These are phyloP conservation scores for Bucorvus abyssinicus DNA, from an alignment of 2,797 vertebrate species.

Conservation along the genomic window DNA sequence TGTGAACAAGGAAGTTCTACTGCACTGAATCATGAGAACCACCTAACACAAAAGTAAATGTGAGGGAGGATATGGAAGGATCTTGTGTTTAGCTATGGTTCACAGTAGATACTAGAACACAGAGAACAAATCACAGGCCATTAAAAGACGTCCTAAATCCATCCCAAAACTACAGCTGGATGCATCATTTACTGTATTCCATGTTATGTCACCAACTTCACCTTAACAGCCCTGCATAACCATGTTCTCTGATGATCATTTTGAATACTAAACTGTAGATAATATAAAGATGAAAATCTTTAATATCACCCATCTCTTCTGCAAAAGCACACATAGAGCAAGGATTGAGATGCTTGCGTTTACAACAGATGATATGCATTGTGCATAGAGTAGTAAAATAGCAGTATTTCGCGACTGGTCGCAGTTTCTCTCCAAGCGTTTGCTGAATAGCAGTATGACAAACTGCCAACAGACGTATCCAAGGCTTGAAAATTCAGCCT, in stretches of 20 bases:
- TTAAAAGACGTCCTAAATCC: background rate
- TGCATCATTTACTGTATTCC: background rate
- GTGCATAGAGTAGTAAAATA: background rate
- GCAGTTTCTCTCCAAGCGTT: background rate
- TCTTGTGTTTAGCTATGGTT: background rate
- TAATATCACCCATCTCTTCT: background rate
- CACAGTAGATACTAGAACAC: background rate
- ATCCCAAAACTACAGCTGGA: background rate
- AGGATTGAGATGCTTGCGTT: background rate
- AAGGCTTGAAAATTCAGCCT: background rate
- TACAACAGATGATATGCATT: background rate
- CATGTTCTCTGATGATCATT: background rate
- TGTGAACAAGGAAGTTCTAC: background rate
- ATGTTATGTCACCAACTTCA: background rate
- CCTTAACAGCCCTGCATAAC: background rate
- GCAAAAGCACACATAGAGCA: background rate
- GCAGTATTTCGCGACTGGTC: background rate
- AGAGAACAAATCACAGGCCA: background rate
- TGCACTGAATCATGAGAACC: background rate
- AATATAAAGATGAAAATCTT: background rate
- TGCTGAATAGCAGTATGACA: background rate
- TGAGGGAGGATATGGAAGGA: rapidly evolving
- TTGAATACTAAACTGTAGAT: background rate
- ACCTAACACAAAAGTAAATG: background rate
- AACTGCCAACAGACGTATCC: background rate